Base-by-base conservation (phyloP, 2,888 invertebrate species). In the Plebejus argus region DNA sequence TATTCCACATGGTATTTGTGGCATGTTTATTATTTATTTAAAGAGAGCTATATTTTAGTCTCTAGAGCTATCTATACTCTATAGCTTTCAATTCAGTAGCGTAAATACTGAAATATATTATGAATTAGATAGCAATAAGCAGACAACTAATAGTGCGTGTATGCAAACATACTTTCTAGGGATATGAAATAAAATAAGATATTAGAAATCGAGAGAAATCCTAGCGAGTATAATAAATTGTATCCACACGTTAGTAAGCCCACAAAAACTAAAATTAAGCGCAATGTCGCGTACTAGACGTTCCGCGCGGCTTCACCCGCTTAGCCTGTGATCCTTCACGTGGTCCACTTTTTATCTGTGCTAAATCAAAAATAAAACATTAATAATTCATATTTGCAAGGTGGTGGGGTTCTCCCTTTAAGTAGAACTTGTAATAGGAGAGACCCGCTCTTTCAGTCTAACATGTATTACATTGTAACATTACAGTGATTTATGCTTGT, bases 151-250 rank as follows among this genome's bases (percentile, higher is more conserved):
- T 74, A 49, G 74, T 53, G 23, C 74, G 39, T 45, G 74, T 74
- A 74, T 74, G 74, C 53, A 53, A 74, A 74, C 74, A 28, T 7
- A 28, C 53, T 74, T 74, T 74, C 74, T 74, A 74, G 53, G 28
- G 28, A 74, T 53, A 74, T 53, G 74, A 74, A 53, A 74, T 74
- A 74, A 74, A 74, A 74, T 74, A 53, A 74, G 28, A 74, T 53
- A 74, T 74, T 74, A 74, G 74, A 74, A 74, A 53, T 28, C 53
- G 53, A 74, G 74, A 74, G 74, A 74, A 74, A 74, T 74, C 33
- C 74, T 39, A 23, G 28, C 53, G 5, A 28, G 74, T 74, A 74
- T 53, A 28, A 74, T 72, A 49, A 74, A 53, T 74, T 74, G 23
- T 45, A 15, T 49, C 23, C 45, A 72, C 74, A 74, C 8, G 74